phyloP scores from a whole-genome alignment of 2,888 invertebrate species.

The Heliconius hortense region DNA sequence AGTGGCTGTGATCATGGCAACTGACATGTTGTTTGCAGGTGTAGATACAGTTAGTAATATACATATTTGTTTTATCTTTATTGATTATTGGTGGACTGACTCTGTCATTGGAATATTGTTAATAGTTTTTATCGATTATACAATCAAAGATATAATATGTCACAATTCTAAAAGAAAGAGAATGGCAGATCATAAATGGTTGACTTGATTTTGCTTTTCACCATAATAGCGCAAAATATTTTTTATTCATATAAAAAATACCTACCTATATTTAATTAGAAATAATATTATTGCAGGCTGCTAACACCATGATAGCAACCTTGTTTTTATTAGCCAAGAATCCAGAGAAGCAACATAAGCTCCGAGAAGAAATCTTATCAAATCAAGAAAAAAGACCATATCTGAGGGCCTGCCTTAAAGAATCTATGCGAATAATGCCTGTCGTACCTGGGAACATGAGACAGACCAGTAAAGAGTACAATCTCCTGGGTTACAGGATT shows the following conservation, averaged over 20 bases:
- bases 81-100: too few relatives aligned
- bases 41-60: conserved; percentile 83
- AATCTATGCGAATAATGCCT: conserved; percentile 84
- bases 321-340: conserved; percentile 84
- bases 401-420: conserved; percentile 87
- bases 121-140: too few relatives aligned
- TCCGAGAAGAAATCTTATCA: conserved; percentile 80
- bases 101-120: too few relatives aligned
- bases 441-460: conserved; percentile 83
- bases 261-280: neutral
- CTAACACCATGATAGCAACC: conserved; percentile 78
- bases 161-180: too few relatives aligned
- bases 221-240: too few relatives aligned
- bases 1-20: conserved; percentile 84
- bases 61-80: too few relatives aligned
- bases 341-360: conserved; percentile 83
- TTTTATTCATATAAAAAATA: too few relatives aligned
- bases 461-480: conserved; percentile 77
- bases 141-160: too few relatives aligned
- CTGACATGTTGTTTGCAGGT: conserved; percentile 86
- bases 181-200: too few relatives aligned
- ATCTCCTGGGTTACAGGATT: conserved; percentile 83
- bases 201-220: too few relatives aligned
- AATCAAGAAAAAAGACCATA: conserved; percentile 74
- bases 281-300: conserved; percentile 67